These are phyloP conservation scores for Morpho achilles DNA, from an alignment of 2,888 invertebrate species.

Conservation along the genomic window DNA sequence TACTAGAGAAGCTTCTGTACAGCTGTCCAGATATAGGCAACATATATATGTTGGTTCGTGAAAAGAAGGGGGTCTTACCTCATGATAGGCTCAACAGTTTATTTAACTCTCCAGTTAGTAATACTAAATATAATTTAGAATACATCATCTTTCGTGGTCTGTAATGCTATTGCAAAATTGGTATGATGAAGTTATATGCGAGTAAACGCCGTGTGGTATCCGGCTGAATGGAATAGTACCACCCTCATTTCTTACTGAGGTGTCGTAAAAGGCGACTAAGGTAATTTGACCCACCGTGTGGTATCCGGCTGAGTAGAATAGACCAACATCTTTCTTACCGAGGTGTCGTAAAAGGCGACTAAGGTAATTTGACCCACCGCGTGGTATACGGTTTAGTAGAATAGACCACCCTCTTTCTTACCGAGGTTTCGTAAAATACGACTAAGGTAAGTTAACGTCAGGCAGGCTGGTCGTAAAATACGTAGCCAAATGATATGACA, in stretches of 20 bases:
- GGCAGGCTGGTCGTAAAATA: no score
- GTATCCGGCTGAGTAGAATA: no score
- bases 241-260: no score
- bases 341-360: background rate
- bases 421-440: no score
- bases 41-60: conserved; percentile 84
- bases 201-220: no score
- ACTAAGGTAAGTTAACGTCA: no score
- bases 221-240: no score
- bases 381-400: background rate
- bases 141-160: background rate
- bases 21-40: conserved; percentile 84
- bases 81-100: conserved; percentile 78
- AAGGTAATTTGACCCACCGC: background rate
- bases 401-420: background rate
- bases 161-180: background rate
- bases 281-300: no score
- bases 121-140: conserved; percentile 61
- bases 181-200: background rate
- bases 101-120: conserved; percentile 80
- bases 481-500: no score
- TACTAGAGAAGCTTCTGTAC: conserved; percentile 88
- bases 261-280: no score
- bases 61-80: conserved; percentile 80
- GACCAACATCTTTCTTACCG: no score